Evolutionary conservation across 2,113 vertebrate genomes (phyloP).

Genomic region (human (Homo sapiens)): GRCh38 chrX:149125501-149126000

Average conservation of each 20-base stretch:
- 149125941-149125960: background rate
- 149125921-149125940: background rate
- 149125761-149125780: background rate
- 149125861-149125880: background rate
- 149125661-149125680: background rate
- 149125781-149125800: background rate
- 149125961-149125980: background rate
- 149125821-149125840: background rate
- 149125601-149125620: background rate
- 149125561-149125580: background rate
- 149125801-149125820: slow-evolving; percentile 1
- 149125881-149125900: background rate
- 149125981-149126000: background rate
- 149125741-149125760: background rate
- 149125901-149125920: background rate
- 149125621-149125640: background rate
- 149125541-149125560: background rate
- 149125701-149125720: background rate
- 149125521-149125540: background rate
- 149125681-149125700: slow-evolving; percentile 31
- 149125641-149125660: background rate
- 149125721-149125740: background rate
- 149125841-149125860: background rate
- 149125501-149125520: background rate
- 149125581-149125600: background rate